Percentiles rank a stretch among this genome's conserved stretches.
Conservation (phyloP, 2,113 vertebrate species). For the Desmodus rotundus region DNA sequence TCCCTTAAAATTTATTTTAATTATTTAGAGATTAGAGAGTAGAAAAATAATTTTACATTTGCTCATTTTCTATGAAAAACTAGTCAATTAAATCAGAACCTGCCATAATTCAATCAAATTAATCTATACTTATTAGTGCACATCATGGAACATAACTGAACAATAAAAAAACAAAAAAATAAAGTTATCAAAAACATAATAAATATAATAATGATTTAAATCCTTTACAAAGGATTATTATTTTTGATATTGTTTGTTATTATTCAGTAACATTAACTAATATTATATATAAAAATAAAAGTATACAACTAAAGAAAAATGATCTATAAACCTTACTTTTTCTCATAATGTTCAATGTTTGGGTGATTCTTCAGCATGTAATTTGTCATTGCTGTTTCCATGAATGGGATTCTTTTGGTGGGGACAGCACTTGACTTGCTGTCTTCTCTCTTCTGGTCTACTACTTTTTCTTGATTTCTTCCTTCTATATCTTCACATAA, state of each 20-base stretch:
- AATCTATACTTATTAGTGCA: background rate
- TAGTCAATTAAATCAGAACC: background rate
- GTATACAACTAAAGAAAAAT: background rate
- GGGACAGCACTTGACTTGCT: background rate
- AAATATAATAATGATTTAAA: background rate
- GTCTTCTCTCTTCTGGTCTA: slow-evolving; percentile 43
- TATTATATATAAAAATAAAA: background rate
- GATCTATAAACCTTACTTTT: slow-evolving; percentile 71
- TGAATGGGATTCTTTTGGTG: background rate
- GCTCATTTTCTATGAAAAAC: background rate
- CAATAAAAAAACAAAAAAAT: no score
- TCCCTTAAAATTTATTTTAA: background rate
- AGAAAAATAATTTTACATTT: background rate
- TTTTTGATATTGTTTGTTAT: no score
- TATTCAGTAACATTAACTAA: background rate
- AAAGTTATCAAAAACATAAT: no score
- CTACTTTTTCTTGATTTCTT: slow-evolving; percentile 59
- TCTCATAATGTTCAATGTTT: slow-evolving; percentile 21
- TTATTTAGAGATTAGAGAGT: background rate
- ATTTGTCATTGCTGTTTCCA: slow-evolving; percentile 22
- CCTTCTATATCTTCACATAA: slow-evolving; percentile 49
- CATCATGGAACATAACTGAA: background rate
- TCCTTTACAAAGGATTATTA: no score
- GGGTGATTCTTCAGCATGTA: background rate
- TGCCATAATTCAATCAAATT: background rate